These are phyloP conservation scores for Chironomus riparius DNA, from an alignment of 2,888 invertebrate genomes.

Conservation along the genomic window DNA sequence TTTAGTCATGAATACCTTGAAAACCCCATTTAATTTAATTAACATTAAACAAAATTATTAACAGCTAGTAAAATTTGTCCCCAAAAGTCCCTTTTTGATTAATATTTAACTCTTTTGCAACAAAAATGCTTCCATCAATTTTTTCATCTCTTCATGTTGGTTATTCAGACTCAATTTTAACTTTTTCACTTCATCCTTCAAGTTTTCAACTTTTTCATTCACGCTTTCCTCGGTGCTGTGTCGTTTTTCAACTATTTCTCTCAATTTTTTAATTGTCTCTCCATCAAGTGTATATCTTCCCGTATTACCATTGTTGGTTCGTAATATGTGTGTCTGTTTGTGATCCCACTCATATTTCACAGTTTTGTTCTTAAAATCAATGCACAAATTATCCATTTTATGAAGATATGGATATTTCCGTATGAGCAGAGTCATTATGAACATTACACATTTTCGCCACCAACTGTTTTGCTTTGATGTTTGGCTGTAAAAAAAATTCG, in stretches of 20 bases:
- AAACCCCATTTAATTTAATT: not conserved
- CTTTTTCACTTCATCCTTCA: conserved; percentile 10
- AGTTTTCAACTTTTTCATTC: conserved; percentile 10
- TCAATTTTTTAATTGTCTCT: conserved; percentile 7
- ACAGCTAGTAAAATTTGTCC: not conserved
- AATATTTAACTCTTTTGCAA: not conserved
- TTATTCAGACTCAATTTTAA: not conserved
- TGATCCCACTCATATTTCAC: conserved; percentile 18
- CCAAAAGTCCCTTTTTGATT: not conserved
- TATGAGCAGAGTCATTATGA: conserved; percentile 1
- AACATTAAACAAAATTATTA: not conserved
- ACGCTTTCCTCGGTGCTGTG: not conserved
- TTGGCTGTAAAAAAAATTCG: not conserved
- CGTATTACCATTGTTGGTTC: not conserved
- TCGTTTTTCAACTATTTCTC: not conserved
- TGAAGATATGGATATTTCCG: conserved; percentile 19
- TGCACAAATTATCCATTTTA: conserved; percentile 24
- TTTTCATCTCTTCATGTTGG: conserved; percentile 22
- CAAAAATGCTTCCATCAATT: not conserved
- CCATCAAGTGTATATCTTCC: not conserved
- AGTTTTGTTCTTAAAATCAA: conserved; percentile 17
- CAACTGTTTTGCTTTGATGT: not conserved
- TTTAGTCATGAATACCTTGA: no score
- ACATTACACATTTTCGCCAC: not conserved
- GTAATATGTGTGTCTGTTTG: not conserved